Evolutionary conservation across 2,797 vertebrate species (phyloP), one percentile per base, ranked within the genome.

Genomic region (Mus minutoides): DNA sequence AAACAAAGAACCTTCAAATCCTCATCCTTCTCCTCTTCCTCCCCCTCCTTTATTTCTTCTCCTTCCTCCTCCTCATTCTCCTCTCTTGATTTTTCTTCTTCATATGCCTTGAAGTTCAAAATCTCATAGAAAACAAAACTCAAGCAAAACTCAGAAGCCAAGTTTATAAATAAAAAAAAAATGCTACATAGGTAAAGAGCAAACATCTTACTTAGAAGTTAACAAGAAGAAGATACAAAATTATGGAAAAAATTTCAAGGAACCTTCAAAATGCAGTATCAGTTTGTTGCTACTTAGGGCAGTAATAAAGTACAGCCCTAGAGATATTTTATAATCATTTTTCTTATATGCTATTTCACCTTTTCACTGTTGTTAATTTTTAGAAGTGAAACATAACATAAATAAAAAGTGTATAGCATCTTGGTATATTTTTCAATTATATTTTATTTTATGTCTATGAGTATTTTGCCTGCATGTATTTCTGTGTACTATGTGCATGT

Each of bases 201-300:
- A 73, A 77, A 24, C 13, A 83, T 94, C 92, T 96, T 90, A 73
- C 79, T 88, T 96, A 69, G 56, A 96, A 56, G 26, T 40, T 86
- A 78, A 89, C 73, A 92, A 82, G 95, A 91, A 94, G 56, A 86
- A 14, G 78, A 93, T 83, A 75, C 26, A 88, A 92, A 88, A 89
- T 92, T 80, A 82, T 67, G 64, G 67, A 91, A 85, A 85, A 92
- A 92, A 64, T 58, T 88, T 88, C 58, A 90, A 93, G 34, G 22
- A 29, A 89, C 8, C 60, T 93, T 94, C 31, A 87, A 88, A 96
- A 89, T 82, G 73, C 7, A 80, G 0, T 75, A 73, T 82, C n/a
- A 52, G 21, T 80, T 97, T 97, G 43, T 67, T 96, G 79, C 73
- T 97, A 97, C 84, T 37, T 26, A 83, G 52, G 24, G 92, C 82